Evolutionary conservation across 2,113 vertebrate genomes (phyloP).

Genomic region (Oxyura jamaicensis): DNA sequence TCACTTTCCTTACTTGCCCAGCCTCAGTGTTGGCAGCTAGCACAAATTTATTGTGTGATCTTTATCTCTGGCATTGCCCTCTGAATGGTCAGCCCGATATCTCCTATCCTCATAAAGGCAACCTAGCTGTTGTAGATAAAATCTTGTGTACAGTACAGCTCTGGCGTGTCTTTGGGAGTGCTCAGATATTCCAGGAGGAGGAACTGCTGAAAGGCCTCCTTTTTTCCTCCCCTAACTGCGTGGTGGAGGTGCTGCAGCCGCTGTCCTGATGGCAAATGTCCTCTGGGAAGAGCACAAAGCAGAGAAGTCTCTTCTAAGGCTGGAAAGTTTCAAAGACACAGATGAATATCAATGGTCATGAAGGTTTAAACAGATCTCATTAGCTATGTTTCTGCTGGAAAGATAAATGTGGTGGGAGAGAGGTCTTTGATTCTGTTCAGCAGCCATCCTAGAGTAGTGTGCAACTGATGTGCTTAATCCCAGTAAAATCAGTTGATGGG

Average conservation of each 20-base stretch:
- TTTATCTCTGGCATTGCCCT: background rate
- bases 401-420: background rate
- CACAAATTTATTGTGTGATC: background rate
- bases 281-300: background rate
- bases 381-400: background rate
- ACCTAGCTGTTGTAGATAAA: background rate
- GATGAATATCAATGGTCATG: background rate
- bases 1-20: background rate
- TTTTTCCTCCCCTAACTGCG: background rate
- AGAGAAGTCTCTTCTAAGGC: background rate
- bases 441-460: background rate
- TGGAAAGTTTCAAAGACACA: background rate
- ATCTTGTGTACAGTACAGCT: background rate
- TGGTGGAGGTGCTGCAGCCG: rapidly evolving
- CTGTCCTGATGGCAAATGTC: background rate
- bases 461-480: background rate
- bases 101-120: background rate
- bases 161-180: background rate
- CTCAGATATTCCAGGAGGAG: background rate
- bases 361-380: background rate
- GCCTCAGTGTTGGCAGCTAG: background rate
- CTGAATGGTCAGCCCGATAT: background rate
- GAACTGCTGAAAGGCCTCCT: background rate
- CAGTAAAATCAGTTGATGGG: background rate
- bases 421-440: background rate